Evolutionary conservation across 2,113 vertebrate genomes (phyloP).

Genomic region (Notothenia coriiceps): DNA sequence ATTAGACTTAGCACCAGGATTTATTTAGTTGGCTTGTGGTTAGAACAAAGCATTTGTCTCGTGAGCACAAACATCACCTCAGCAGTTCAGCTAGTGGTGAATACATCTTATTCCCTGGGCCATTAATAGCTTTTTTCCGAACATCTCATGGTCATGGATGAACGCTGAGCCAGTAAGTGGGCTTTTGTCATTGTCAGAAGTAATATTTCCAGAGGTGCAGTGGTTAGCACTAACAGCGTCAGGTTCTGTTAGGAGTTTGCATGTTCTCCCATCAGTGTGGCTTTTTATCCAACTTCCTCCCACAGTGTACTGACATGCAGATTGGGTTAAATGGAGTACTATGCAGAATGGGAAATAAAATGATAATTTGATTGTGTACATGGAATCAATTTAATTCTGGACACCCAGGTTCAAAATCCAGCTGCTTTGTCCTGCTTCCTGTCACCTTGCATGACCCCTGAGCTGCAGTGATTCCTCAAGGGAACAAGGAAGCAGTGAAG

Average conservation of each 20-base stretch:
- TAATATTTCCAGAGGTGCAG: neutral
- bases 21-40: neutral
- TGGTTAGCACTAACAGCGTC: neutral
- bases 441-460: slow-evolving; percentile 64
- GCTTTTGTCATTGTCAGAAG: neutral
- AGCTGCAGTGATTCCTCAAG: slow-evolving; percentile 44
- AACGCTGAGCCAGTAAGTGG: neutral
- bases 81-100: neutral
- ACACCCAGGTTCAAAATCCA: neutral
- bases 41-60: neutral
- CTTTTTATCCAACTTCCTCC: neutral
- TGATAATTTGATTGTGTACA: neutral
- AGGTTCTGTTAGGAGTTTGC: neutral
- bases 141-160: neutral
- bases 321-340: neutral
- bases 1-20: slow-evolving; percentile 10
- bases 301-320: neutral
- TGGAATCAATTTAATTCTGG: neutral
- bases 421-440: slow-evolving; percentile 19
- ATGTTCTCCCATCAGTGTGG: neutral
- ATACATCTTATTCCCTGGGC: neutral
- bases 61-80: neutral
- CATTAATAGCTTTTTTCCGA: neutral
- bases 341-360: neutral
- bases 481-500: slow-evolving; percentile 52